Base-by-base conservation (phyloP, 2,797 vertebrate genomes). In the Acanthiza pusilla region DNA sequence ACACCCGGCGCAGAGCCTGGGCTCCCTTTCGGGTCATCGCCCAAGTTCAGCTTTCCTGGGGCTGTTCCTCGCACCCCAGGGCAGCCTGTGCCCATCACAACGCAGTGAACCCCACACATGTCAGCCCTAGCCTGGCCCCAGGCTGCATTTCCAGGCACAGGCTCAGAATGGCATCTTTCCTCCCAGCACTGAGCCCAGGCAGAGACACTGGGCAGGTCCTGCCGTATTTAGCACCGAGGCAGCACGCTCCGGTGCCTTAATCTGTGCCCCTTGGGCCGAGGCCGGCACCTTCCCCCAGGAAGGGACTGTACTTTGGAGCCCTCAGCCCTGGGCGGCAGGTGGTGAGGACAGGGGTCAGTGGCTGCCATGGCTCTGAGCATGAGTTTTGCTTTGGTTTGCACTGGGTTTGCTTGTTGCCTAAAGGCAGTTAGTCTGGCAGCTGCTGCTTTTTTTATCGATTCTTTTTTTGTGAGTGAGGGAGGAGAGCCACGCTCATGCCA, bases 91-190 rank as follows among this genome's bases (percentile, higher is more conserved):
- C 34, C 57, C 17, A 1, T 77, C 78, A 17, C 1, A 3, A 3
- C 0, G 1, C 67, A 62, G 68, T 2, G 1, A 84, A 20, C 42
- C 72, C 26, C 23, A 1, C 0, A 1, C 40, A 12, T 0, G 0
- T 10, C 71, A 45, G 53, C 0, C 0, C 72, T 73, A 45, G 9
- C 65, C 61, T 3, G 1, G 43, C 78, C 71, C 58, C 0, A 1
- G 53, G 76, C 89, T 68, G 66, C 9, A 2, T 68, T 72, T 60
- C 26, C 66, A 81, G 85, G 83, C 73, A 16, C 36, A 9, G 57
- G 9, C 77, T 62, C 40, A 47, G 91, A 89, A 79, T 5, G 77
- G 91, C 85, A 25, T 51, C 78, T 32, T 67, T 10, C 11, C 72
- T 79, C 19, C 16, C 72, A 38, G 81, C 7, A 4, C 45, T 7